phyloP scores from a whole-genome alignment of 2,888 invertebrate species.

The Temnothorax rugatulus region DNA sequence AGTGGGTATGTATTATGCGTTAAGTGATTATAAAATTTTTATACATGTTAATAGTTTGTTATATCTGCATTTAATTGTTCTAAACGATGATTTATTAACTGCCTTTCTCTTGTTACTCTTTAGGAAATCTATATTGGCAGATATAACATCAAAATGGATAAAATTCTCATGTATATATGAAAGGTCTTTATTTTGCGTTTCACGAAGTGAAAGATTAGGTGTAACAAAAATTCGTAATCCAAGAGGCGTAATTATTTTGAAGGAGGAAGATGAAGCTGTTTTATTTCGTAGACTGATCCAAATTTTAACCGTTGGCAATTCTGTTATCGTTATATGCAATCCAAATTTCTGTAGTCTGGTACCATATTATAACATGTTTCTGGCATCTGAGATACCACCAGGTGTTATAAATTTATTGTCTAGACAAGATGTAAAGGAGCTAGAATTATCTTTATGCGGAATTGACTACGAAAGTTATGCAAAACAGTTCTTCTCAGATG shows the following conservation, averaged over 20 bases:
- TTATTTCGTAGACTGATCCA: slow-evolving; percentile 9
- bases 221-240: neutral
- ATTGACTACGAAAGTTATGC: neutral
- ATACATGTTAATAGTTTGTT: neutral
- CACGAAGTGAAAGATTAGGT: neutral
- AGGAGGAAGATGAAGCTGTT: neutral
- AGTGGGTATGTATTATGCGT: slow-evolving; percentile 25
- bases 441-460: neutral
- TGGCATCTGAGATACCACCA: neutral
- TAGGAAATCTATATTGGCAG: slow-evolving; percentile 1
- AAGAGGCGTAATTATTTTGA: neutral
- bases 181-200: neutral
- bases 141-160: neutral
- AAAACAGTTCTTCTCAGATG: neutral
- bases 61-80: neutral
- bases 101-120: neutral
- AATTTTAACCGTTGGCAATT: slow-evolving; percentile 31
- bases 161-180: neutral
- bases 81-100: neutral
- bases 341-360: neutral
- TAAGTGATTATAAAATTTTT: neutral
- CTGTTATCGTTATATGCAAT: slow-evolving; percentile 22
- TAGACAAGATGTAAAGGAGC: neutral
- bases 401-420: slow-evolving; percentile 45
- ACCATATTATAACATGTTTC: slow-evolving; percentile 27